Evolutionary conservation across 2,797 vertebrate genomes (phyloP), one percentile per base, ranked within the genome.

Genomic region (Falco biarmicus): DNA sequence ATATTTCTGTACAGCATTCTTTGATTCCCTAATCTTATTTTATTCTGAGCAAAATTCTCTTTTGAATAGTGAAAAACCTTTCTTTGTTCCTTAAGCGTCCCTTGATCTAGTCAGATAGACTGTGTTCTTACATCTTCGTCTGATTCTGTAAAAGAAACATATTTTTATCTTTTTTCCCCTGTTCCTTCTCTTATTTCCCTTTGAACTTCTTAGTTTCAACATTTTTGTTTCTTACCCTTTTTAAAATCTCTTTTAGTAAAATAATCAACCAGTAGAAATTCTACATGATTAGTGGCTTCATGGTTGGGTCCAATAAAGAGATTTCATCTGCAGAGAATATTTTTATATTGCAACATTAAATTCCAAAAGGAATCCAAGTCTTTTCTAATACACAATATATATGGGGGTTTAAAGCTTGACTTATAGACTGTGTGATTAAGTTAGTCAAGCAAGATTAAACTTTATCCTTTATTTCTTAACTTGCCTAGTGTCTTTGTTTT

Each of bases 401-500:
- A 61, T 59, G 48, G 61, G 71, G 87, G 81, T 90, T 89, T 95
- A 83, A 93, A 93, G 81, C 76, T 87, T 93, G 86, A 88, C 93
- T 96, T 96, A 84, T 87, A 92, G 87, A 47, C 89, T 94, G 51
- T 71, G 81, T 94, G 87, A 95, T 97, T 94, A 88, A 83, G 68
- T 95, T 96, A 95, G 93, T 94, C 95, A 95, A 88, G 79, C 92
- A 79, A 88, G 89, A 95, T 96, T 93, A 95, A 95, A 93, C 73
- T 92, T 96, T 74, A 94, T 96, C 90, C 90, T 92, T 79, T 85
- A 86, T 78, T 96, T 95, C 88, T 93, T 94, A 60, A 84, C 89
- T 83, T 87, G 68, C 41, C 74, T 56, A 37, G 19, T 86, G 54
- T 69, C 94, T 93, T 89, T 96, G 65, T 94, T 89, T 92, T 86